Evolutionary conservation across 2,888 invertebrate genomes (phyloP), one percentile per base, ranked within the genome.

Genomic region (Erebia ligea): DNA sequence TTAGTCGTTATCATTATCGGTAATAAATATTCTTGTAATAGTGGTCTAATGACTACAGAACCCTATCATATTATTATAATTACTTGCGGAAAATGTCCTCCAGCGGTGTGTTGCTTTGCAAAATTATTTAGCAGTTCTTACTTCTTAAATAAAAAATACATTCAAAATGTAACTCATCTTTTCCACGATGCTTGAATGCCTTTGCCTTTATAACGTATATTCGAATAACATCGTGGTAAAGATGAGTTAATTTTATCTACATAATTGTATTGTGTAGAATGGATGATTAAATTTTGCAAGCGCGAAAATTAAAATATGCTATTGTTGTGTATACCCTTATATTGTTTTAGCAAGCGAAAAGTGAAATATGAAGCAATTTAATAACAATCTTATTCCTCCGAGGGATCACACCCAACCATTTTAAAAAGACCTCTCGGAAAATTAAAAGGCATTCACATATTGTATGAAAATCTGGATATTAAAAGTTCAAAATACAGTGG

Each of bases 341-440:
- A 70, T 78, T 78, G 76, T 77, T 75, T 64, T 67, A 76, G 70
- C 62, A 70, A 72, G 73, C 77, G 71, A 71, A 76, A 76, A 78
- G 74, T 76, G 74, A 79, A 77, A 79, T 80, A 80, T 76, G 75
- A 80, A 75, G 76, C 76, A 75, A 75, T 79, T 76, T 78, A 64
- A 76, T 71, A 75, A 74, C 54, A 73, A 74, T 76, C 67, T 70
- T 57, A 71, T 74, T 75, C 62, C 74, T 75, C 64, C 48, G 59
- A 45, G 45, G 66, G 59, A 25, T 54, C n/a, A 48, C 21, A 58
- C 21, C 6, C 50, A 59, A 42, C 59, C 59, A 56, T n/a, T n/a
- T 13, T 10, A 64, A n/a, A 17, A n/a, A 63, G 56, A 62, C 10
- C 17, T 67, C 25, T 62, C 17, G 17, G 45, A 17, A 67, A 40